Conservation (phyloP, 2,888 invertebrate species). For the Drosophila ochracea region DNA sequence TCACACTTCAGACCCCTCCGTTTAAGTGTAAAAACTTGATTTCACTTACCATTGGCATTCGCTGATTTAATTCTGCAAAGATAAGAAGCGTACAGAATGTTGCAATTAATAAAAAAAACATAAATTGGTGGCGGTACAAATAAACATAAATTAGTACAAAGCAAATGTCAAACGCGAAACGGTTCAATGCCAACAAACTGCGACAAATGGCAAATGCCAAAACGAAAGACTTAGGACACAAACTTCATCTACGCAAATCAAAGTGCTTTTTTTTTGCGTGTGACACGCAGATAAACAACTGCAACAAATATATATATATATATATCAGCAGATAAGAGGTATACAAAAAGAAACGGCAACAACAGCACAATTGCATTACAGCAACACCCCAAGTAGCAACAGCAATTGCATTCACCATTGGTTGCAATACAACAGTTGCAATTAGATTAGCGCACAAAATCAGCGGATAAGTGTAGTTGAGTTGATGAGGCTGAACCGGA, state of each 20-base stretch:
- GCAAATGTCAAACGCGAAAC: slow-evolving; percentile 56
- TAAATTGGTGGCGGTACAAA: slow-evolving; percentile 47
- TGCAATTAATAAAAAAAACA: slow-evolving; percentile 57
- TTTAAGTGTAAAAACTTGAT: slow-evolving; percentile 19
- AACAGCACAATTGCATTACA: slow-evolving; percentile 64
- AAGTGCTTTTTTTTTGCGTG: slow-evolving; percentile 47
- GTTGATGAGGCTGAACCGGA: slow-evolving; percentile 50
- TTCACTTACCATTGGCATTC: slow-evolving; percentile 85
- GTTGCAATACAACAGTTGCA: slow-evolving; percentile 62
- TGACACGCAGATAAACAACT: slow-evolving; percentile 60
- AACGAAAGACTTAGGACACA: slow-evolving; percentile 82
- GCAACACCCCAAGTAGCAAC: slow-evolving; percentile 15
- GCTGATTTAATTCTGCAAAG: slow-evolving; percentile 85
- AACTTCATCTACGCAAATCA: slow-evolving; percentile 65
- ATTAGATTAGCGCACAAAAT: slow-evolving; percentile 52
- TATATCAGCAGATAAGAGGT: slow-evolving; percentile 52
- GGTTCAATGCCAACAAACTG: slow-evolving; percentile 47
- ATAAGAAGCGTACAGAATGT: slow-evolving; percentile 57
- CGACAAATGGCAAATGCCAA: slow-evolving; percentile 65
- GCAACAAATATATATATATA: slow-evolving; percentile 23
- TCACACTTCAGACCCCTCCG: neutral
- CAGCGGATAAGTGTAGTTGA: slow-evolving; percentile 23
- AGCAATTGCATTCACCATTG: slow-evolving; percentile 46
- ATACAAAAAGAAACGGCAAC: slow-evolving; percentile 31
- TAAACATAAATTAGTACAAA: slow-evolving; percentile 61